Conservation (phyloP, 1,140 invertebrate species). For the Euura saliciscinereae region DNA sequence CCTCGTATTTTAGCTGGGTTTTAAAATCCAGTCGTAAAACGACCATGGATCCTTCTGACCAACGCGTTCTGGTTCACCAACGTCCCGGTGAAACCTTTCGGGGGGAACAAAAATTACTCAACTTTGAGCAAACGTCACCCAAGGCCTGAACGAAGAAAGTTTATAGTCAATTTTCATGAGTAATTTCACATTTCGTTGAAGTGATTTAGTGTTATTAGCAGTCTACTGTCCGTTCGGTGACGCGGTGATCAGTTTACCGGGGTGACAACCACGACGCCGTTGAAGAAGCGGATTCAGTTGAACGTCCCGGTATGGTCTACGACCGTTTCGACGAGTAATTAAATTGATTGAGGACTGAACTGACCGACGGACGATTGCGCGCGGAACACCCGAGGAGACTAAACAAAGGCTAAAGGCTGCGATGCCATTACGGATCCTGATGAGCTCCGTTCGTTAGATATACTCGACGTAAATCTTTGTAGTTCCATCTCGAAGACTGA, state of each 20-base stretch:
- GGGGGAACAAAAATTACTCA: too few species aligned
- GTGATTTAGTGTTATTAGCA: constrained; percentile 5
- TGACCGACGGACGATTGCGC: not conserved
- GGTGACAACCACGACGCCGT: constrained; percentile 6
- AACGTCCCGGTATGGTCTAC: not conserved
- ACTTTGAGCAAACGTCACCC: too few species aligned
- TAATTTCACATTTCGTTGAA: constrained; percentile 2
- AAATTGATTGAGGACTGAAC: constrained; percentile 7
- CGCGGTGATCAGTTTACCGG: not conserved
- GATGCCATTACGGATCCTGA: not conserved
- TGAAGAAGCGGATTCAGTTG: not conserved
- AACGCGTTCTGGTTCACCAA: too few species aligned
- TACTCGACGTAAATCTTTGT: not conserved
- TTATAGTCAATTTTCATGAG: not conserved
- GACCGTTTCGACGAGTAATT: constrained; percentile 4
- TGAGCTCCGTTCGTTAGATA: constrained; percentile 1
- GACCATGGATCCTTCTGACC: too few species aligned
- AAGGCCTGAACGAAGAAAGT: not conserved
- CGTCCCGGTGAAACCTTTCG: too few species aligned
- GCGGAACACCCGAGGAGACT: not conserved
- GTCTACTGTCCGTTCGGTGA: not conserved
- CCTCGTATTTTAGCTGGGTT: too few species aligned
- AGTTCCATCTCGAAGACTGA: not conserved
- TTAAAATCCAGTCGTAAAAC: too few species aligned
- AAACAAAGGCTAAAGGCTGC: not conserved